phyloP scores from a whole-genome alignment of 2,113 vertebrate species.

The Oncorhynchus masou region DNA sequence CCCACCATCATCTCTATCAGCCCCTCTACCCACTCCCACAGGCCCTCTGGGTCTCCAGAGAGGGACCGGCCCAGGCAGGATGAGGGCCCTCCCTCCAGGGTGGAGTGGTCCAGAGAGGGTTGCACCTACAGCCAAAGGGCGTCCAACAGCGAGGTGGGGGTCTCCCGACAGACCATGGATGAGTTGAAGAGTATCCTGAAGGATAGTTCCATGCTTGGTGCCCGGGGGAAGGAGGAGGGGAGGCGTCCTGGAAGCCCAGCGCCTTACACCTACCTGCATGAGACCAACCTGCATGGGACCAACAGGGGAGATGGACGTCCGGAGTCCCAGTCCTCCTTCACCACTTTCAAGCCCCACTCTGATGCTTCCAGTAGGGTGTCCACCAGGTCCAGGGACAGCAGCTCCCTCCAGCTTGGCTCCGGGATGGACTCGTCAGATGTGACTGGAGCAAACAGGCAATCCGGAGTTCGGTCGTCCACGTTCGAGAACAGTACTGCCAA shows the following conservation, averaged over 20 bases:
- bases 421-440: constrained; percentile 60
- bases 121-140: constrained; percentile 19
- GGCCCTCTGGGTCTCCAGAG: constrained; percentile 20
- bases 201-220: constrained; percentile 59
- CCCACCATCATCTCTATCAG: constrained; percentile 52
- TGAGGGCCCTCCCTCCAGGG: not conserved
- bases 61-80: constrained; percentile 32
- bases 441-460: constrained; percentile 52
- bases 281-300: constrained; percentile 10
- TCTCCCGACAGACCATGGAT: constrained; percentile 73
- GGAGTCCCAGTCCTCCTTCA: constrained; percentile 60
- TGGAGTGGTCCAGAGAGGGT: constrained; percentile 16
- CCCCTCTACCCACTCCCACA: constrained; percentile 26
- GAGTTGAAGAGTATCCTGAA: constrained; percentile 76
- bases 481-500: constrained; percentile 34
- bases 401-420: constrained; percentile 50
- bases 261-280: constrained; percentile 44
- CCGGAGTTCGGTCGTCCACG: constrained; percentile 29
- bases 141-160: constrained; percentile 32
- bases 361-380: constrained; percentile 64
- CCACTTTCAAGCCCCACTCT: constrained; percentile 68
- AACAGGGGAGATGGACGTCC: constrained; percentile 44
- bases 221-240: constrained; percentile 37
- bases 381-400: constrained; percentile 42
- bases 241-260: constrained; percentile 24